Percentiles rank a stretch among this genome's conserved stretches.
These are phyloP conservation scores for Sarcophaga subvicina DNA, from an alignment of 2,888 invertebrate genomes.

Conservation along the genomic window DNA sequence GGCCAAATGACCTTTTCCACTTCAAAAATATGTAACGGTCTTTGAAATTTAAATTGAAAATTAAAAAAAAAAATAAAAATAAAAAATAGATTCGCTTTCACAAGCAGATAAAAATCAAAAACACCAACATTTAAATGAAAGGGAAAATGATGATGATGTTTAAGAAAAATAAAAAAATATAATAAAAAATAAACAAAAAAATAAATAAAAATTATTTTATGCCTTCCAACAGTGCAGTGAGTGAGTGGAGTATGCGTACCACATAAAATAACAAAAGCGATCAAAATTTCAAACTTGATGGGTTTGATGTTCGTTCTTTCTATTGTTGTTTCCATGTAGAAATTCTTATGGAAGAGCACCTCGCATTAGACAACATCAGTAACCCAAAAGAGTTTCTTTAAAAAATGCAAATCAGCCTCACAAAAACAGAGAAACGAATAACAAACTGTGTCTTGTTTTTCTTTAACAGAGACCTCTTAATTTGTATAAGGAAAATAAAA, in stretches of 20 bases:
- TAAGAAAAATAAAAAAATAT: background rate
- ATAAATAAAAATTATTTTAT: conserved; percentile 32
- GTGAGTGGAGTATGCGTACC: background rate
- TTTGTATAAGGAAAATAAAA: too few relatives aligned
- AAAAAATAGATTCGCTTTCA: conserved; percentile 47
- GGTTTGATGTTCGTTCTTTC: background rate
- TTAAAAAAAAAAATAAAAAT: background rate
- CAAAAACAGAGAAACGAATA: background rate
- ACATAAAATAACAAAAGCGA: background rate
- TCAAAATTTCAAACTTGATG: background rate
- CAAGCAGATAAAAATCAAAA: conserved; percentile 22
- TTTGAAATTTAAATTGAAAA: background rate
- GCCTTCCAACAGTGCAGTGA: conserved; percentile 2
- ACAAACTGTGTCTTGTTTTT: background rate
- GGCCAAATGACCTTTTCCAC: conserved; percentile 6
- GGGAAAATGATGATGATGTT: conserved; percentile 31
- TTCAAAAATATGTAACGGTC: conserved; percentile 21
- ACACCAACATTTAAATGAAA: conserved; percentile 31
- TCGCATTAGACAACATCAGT: background rate
- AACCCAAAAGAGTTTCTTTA: background rate
- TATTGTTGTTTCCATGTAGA: background rate
- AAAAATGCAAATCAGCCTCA: conserved; percentile 47
- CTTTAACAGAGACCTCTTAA: conserved; percentile 3
- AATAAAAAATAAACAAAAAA: background rate
- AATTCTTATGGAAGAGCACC: conserved; percentile 9